Conservation (phyloP, 2,888 invertebrate genomes). For the Leptopterna dolabrata region DNA sequence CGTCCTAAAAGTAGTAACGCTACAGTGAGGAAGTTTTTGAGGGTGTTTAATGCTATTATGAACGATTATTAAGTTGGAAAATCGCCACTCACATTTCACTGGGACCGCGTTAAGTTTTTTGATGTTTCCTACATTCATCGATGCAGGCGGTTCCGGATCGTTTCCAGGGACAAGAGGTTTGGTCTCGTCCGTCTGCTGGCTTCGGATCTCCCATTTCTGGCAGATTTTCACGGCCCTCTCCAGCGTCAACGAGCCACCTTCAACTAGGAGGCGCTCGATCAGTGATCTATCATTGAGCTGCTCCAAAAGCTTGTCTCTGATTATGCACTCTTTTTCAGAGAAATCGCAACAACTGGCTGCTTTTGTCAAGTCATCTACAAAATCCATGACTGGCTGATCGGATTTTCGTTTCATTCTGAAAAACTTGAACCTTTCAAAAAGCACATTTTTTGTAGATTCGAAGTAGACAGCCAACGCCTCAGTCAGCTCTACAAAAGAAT, state of each 20-base stretch:
- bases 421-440: slow-evolving; percentile 28
- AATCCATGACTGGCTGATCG: background rate
- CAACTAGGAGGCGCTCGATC: background rate
- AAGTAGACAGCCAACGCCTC: background rate
- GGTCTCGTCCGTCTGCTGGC: background rate
- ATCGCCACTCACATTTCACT: background rate
- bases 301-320: slow-evolving; percentile 11
- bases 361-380: slow-evolving; percentile 6
- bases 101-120: background rate
- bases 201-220: background rate
- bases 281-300: background rate
- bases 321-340: background rate
- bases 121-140: background rate
- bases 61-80: too few relatives aligned
- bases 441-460: background rate
- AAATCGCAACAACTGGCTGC: slow-evolving; percentile 19
- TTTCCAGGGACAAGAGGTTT: background rate
- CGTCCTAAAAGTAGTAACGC: too few relatives aligned
- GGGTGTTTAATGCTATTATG: too few relatives aligned
- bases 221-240: background rate
- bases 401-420: background rate
- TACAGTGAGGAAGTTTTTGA: too few relatives aligned
- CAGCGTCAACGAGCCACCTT: background rate
- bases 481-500: background rate
- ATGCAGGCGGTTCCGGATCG: background rate